Base-by-base conservation (phyloP, 2,797 vertebrate species). In the Ctenochaetus hawaiiensis region DNA sequence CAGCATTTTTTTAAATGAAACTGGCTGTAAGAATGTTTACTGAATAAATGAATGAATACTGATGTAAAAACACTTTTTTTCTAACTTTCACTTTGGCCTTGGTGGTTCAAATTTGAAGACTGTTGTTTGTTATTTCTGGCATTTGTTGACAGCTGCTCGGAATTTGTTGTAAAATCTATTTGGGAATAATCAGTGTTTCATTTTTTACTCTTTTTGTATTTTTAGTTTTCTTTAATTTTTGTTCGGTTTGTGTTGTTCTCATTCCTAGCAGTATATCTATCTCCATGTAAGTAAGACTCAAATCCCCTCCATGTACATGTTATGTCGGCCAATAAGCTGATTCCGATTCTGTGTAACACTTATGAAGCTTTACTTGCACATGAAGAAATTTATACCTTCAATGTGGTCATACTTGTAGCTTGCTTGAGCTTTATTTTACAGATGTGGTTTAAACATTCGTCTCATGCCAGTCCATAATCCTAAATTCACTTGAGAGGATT, bases 401-500 rank as follows among this genome's bases (percentile, higher is more conserved):
- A 39, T 75, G 30, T 44, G 71, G 57, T 20, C 22, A 51, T 72
- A 74, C 74, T 78, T 67, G 62, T 68, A 63, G 64, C 20, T 43
- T 16, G 30, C 51, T 37, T 16, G n/a, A 59, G 65, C 49, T 62
- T 80, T 41, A 72, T 74, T 60, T 79, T 59, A 72, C 75, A 83
- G 52, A 73, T 4, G 1, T 34, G n/a, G 64, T 68, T 84, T 64
- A 73, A 80, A 86, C 76, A 67, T 72, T 81, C 26, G 59, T 80
- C 81, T 85, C 47, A 39, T 78, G 54, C 48, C 67, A 22, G 68
- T 78, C 66, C 62, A 44, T 41, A 67, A 75, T 34, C 69, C 30
- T 77, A 59, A 80, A 89, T 83, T 79, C 74, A 72, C 56, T 58
- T 34, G 69, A 86, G 69, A 78, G 58, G 7, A 62, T 58, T 87